phyloP scores from a whole-genome alignment of 2,113 vertebrate genomes.

The Calonectris borealis region DNA sequence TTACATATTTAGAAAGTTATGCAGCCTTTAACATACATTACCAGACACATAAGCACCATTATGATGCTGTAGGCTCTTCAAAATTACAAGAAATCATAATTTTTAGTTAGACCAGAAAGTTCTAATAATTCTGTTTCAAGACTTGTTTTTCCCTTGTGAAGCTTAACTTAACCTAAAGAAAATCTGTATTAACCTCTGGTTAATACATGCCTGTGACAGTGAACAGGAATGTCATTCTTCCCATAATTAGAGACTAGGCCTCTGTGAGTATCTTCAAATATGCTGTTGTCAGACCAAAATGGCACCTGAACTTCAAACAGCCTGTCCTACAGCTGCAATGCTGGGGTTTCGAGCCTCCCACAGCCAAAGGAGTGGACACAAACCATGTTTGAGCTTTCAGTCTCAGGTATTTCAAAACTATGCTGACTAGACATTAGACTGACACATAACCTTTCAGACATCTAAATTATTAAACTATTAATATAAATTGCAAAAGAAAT shows the following conservation, averaged over 20 bases:
- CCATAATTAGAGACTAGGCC: neutral
- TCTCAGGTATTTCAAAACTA: neutral
- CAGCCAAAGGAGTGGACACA: neutral
- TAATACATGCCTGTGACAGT: neutral
- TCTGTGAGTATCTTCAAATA: neutral
- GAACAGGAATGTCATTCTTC: neutral
- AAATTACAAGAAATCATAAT: neutral
- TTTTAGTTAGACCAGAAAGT: neutral
- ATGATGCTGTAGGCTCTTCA: neutral
- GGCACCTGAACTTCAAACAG: neutral
- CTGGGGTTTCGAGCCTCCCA: neutral
- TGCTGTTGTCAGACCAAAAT: neutral
- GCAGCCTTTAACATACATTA: neutral
- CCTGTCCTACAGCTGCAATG: fast-evolving
- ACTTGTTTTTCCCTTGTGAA: neutral
- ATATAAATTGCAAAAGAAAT: neutral
- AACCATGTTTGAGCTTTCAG: neutral
- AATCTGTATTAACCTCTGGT: neutral
- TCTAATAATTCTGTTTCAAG: neutral
- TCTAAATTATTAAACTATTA: neutral
- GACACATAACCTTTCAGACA: neutral
- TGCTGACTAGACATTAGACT: neutral
- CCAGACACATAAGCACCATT: neutral
- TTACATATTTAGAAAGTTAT: neutral
- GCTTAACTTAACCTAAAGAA: neutral